Evolutionary conservation across 2,113 vertebrate species (phyloP).

Genomic region (Eleginops maclovinus): DNA sequence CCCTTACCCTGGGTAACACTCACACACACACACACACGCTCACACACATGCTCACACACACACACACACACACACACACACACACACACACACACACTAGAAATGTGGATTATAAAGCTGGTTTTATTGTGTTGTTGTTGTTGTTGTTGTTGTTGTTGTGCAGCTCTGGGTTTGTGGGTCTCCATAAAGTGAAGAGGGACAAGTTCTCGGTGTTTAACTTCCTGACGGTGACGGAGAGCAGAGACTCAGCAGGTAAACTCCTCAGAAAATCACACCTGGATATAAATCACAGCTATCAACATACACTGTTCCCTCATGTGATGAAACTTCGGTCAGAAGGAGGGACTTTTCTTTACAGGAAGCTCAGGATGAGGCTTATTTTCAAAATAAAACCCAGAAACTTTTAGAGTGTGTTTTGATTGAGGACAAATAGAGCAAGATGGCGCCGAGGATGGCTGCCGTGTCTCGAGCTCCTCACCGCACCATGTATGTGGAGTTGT

Average conservation of each 20-base stretch:
- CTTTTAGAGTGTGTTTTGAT: no score
- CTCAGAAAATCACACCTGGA: not conserved
- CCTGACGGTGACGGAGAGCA: conserved; percentile 85
- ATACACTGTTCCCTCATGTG: no score
- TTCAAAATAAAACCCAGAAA: no score
- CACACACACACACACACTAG: not conserved
- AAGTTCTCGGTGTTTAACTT: conserved; percentile 98
- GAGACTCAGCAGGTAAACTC: conserved; percentile 31
- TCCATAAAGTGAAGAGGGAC: conserved; percentile 95
- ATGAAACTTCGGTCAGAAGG: no score
- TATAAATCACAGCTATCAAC: not conserved
- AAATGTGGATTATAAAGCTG: no score
- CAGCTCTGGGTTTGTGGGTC: conserved; percentile 89
- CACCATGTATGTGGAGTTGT: no score
- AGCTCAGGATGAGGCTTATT: no score
- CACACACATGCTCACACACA: not conserved
- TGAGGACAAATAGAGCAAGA: no score
- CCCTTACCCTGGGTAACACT: conserved; percentile 91
- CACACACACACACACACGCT: not conserved
- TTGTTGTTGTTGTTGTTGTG: no score
- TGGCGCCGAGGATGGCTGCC: no score
- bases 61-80: not conserved
- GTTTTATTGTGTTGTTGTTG: conserved; percentile 3
- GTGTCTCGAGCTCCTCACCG: no score
- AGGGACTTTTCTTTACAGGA: no score